Base-by-base conservation (phyloP, 1,140 invertebrate genomes). In the Luehdorfia chinensis region DNA sequence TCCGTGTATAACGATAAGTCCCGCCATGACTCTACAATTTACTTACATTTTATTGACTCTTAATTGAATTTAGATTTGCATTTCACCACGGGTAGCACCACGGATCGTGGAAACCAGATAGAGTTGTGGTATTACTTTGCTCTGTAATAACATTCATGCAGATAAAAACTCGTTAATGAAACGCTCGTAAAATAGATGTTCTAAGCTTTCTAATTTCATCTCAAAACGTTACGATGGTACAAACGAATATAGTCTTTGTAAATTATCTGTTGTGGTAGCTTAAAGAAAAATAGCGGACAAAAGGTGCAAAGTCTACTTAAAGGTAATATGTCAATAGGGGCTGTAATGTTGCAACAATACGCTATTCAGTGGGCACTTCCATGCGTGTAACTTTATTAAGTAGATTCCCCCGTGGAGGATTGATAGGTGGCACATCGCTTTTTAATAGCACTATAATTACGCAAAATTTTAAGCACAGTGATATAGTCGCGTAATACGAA, bases 321-420 rank as follows among this genome's bases (percentile, higher is more conserved):
- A 79, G 68, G 70, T 74, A 72, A 75, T 70, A 72, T 74, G 71
- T 77, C 76, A 75, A 77, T 77, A 59, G 62, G 64, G 67, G 62
- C 55, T 56, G 57, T 36, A 49, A 58, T 75, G 64, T 84, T 84
- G 76, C 66, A 80, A 84, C 76, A 81, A 80, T 74, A 31, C 44
- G 36, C 47, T 39, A 62, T 77, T 68, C 50, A 66, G 39, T 46
- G 59, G 31, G 60, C 64, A 67, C 47, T 69, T 66, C 69, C 72
- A 76, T 64, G 70, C 69, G 75, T 75, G 54, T 84, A 84, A 84
- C 59, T 53, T 62, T 72, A 76, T 84, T 84, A 84, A 71, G 67
- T 53, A 59, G 52, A 65, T 66, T 43, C 55, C 55, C 55, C 69
- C 73, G 60, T 72, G 58, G 62, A 78, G 53, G 77, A 79, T 75